Evolutionary conservation across 1,140 invertebrate species (phyloP).

Genomic region (Drosophila cardini): DNA sequence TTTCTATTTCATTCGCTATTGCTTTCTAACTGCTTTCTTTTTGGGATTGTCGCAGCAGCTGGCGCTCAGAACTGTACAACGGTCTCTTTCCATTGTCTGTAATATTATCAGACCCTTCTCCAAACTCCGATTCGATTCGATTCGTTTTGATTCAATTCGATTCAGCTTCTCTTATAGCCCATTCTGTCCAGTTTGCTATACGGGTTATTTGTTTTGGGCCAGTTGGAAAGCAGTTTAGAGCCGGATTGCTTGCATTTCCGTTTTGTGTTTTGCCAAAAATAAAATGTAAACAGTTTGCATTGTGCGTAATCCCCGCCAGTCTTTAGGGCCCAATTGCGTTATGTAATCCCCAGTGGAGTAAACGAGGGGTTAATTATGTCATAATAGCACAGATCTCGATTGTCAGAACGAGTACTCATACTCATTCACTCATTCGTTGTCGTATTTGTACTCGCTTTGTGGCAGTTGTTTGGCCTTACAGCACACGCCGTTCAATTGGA

Average conservation of each 20-base stretch:
- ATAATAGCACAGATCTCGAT: conserved; percentile 61
- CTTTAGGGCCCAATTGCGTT: conserved; percentile 53
- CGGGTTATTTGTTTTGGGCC: conserved; percentile 76
- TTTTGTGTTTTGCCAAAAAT: conserved; percentile 67
- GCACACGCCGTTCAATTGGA: conserved; percentile 44
- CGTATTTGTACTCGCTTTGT: conserved; percentile 13
- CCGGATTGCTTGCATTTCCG: conserved; percentile 66
- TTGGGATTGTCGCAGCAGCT: conserved; percentile 35
- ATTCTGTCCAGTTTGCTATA: conserved; percentile 34
- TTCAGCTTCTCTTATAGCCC: not conserved
- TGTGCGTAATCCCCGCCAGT: conserved; percentile 69
- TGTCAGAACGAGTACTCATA: conserved; percentile 41
- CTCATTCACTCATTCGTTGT: not conserved
- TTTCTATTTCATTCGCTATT: conserved; percentile 35
- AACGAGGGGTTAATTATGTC: conserved; percentile 81
- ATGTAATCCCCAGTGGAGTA: conserved; percentile 68
- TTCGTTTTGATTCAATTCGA: not conserved
- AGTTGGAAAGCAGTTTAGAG: conserved; percentile 62
- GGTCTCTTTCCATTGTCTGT: conserved; percentile 47
- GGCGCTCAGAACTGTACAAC: conserved; percentile 35
- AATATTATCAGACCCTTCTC: conserved; percentile 53
- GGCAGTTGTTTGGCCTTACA: conserved; percentile 42
- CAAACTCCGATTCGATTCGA: conserved; percentile 2
- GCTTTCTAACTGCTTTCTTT: conserved; percentile 61
- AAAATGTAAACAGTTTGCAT: conserved; percentile 71